A percentile compares a stretch with the other conserved stretches of the same genome.
Conservation (phyloP, 2,113 vertebrate genomes). For the Hipposideros armiger region DNA sequence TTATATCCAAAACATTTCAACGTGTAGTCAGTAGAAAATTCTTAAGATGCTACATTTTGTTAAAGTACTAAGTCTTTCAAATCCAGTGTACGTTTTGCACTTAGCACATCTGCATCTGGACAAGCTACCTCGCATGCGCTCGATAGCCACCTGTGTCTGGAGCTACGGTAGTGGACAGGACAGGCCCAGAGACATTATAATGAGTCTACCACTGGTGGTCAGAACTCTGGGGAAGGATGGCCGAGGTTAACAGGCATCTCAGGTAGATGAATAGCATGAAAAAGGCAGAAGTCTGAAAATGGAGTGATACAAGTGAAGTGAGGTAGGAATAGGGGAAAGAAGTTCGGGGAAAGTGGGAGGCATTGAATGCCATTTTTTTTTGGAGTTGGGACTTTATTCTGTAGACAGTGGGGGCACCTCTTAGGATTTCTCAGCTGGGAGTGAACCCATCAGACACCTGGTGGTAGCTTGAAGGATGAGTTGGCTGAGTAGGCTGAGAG, state of each 20-base stretch:
- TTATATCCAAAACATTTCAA: conserved; percentile 6
- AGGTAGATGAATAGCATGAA: background rate
- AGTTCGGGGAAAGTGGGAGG: background rate
- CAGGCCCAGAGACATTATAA: background rate
- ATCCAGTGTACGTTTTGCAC: background rate
- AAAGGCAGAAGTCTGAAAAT: background rate
- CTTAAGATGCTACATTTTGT: background rate
- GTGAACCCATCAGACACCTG: background rate
- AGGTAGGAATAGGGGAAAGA: background rate
- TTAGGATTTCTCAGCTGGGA: background rate
- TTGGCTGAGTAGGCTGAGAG: background rate
- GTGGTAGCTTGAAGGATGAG: background rate
- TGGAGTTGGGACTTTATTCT: background rate
- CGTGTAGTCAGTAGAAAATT: background rate
- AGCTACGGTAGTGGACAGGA: background rate
- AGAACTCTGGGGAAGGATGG: background rate
- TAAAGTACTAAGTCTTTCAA: background rate
- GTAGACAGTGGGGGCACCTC: background rate
- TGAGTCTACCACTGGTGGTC: background rate
- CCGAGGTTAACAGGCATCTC: background rate
- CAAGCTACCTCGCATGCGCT: background rate
- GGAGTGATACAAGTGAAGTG: background rate
- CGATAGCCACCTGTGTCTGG: background rate
- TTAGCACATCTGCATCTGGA: background rate
- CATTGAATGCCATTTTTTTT: background rate